Evolutionary conservation across 2,113 vertebrate genomes (phyloP), one percentile per base, ranked within the genome.

Genomic region (Philantomba maxwellii): DNA sequence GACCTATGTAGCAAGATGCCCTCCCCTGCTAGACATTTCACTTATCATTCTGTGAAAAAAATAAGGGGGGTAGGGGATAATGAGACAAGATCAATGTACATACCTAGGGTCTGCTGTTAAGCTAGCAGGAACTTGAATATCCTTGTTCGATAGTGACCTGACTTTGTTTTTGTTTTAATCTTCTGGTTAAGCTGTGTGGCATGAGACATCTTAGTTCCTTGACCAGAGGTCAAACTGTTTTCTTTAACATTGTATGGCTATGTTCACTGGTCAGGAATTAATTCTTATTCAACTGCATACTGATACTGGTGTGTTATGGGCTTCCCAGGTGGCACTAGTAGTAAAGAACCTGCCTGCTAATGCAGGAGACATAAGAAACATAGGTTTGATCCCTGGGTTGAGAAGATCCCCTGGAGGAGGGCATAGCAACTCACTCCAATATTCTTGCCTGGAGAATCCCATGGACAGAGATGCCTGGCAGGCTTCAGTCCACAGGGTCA

Each of bases 191-290:
- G 23, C 36, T 75, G 70, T 25, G 36, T 43, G 36, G 70, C 36
- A 75, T 75, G 70, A 43, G 70, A 75, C 11, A 43, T 75, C 70
- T 75, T 75, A 75, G 70, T 75, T 75, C 36, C 70, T 75, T 26
- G 70, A 75, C 23, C 23, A 75, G 36, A 12, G 6, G 25, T 75
- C 23, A 1, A 75, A 75, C 36, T 75, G 9, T 93, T 88, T 87
- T 64, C 73, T 93, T 94, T 90, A 88, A 81, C 53, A 36, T 49
- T 87, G 5, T 89, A 30, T 49, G 64, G 19, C 26, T 66, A 5
- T 49, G 33, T 93, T 95, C 83, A 55, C 39, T 33, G 53, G 87
- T 80, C 36, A 81, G 73, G 66, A 96, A 95, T 94, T 89, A 94
- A 89, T 94, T 89, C n/a, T 53, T 36, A 85, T 82, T 97, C 77